Evolutionary conservation across 2,888 invertebrate species (phyloP).

Genomic region (Phyto melanocephala): DNA sequence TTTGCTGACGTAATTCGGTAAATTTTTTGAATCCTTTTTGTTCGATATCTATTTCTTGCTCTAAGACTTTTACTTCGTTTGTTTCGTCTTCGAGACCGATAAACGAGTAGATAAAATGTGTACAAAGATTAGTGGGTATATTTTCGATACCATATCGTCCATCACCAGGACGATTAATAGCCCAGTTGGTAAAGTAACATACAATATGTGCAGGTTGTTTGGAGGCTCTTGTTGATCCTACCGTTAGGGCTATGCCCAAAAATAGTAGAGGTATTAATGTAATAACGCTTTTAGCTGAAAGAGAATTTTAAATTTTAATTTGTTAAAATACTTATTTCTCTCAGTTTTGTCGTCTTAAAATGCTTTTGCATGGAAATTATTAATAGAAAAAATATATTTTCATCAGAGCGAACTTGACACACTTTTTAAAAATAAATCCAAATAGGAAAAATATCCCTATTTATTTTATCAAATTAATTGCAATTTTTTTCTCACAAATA

Average conservation of each 20-base stretch:
- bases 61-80: constrained; percentile 88
- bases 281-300: constrained; percentile 25
- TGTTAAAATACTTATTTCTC: too few relatives aligned
- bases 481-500: too few relatives aligned
- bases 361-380: too few relatives aligned
- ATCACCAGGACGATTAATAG: constrained; percentile 89
- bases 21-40: constrained; percentile 89
- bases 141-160: constrained; percentile 92
- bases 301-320: too few relatives aligned
- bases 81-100: constrained; percentile 89
- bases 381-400: too few relatives aligned
- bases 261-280: constrained; percentile 57
- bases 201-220: constrained; percentile 80
- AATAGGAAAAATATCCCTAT: too few relatives aligned
- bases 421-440: too few relatives aligned
- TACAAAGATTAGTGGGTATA: constrained; percentile 89
- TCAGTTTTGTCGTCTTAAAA: too few relatives aligned
- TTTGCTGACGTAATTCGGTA: constrained; percentile 84
- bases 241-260: constrained; percentile 66
- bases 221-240: constrained; percentile 60
- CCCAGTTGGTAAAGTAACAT: constrained; percentile 83
- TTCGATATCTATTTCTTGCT: constrained; percentile 88
- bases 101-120: constrained; percentile 93
- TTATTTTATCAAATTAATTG: too few relatives aligned
- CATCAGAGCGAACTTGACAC: too few relatives aligned